phyloP scores from a whole-genome alignment of 1,140 invertebrate species.

The Drosophila ironensis region DNA sequence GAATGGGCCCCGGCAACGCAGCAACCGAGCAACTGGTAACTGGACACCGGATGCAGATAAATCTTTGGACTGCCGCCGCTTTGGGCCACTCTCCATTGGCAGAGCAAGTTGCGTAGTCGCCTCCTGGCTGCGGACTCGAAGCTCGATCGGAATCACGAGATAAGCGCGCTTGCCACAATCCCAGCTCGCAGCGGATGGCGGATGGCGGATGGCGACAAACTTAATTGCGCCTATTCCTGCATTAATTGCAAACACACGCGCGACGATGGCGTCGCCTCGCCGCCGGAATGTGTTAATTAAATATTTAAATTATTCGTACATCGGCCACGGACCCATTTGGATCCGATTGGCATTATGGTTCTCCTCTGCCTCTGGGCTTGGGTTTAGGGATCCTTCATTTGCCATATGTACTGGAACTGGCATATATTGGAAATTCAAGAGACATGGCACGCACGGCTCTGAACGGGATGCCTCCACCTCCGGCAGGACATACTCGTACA shows the following conservation, averaged over 20 bases:
- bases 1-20: constrained; percentile 1
- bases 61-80: constrained; percentile 62
- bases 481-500: constrained; percentile 39
- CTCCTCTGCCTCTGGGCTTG: not conserved
- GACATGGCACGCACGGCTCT: constrained; percentile 23
- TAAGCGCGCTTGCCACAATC: constrained; percentile 45
- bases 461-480: constrained; percentile 3
- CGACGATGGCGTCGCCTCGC: constrained; percentile 45
- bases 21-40: constrained; percentile 41
- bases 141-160: constrained; percentile 80
- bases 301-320: constrained; percentile 72
- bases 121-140: constrained; percentile 17
- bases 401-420: no score
- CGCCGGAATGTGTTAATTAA: constrained; percentile 77
- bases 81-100: constrained; percentile 19
- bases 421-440: constrained; percentile 21
- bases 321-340: not conserved
- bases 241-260: constrained; percentile 81
- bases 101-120: constrained; percentile 33
- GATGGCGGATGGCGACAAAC: constrained; percentile 55
- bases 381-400: constrained; percentile 34
- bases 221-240: constrained; percentile 80
- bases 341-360: not conserved
- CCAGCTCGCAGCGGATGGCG: constrained; percentile 9
- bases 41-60: constrained; percentile 81